Evolutionary conservation across 2,113 vertebrate genomes (phyloP).

Genomic region (Pollimyrus isidori): DNA sequence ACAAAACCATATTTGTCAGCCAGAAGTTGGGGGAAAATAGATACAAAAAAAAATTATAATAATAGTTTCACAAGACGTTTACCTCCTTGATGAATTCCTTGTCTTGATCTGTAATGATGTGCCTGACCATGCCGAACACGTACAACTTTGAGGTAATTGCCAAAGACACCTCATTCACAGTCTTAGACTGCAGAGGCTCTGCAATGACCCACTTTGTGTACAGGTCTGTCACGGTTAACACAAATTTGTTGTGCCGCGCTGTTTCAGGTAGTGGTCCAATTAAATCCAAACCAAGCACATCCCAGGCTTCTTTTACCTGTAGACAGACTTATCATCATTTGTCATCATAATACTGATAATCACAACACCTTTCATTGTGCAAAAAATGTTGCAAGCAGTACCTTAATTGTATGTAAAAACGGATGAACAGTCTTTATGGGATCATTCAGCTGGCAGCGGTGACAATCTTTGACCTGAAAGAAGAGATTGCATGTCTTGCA

Average conservation of each 20-base stretch:
- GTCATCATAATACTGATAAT: not conserved
- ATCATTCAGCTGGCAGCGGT: not conserved
- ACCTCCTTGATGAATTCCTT: conserved; percentile 3
- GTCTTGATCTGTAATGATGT: not conserved
- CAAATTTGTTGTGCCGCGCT: not conserved
- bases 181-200: not conserved
- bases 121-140: not conserved
- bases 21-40: not conserved
- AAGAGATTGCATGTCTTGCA: not conserved
- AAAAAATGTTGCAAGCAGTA: not conserved
- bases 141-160: not conserved
- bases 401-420: conserved; percentile 3
- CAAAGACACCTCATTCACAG: not conserved
- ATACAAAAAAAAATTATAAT: not conserved
- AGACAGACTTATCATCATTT: not conserved
- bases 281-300: not conserved
- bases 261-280: not conserved
- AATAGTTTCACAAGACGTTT: not conserved
- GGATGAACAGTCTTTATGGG: not conserved
- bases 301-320: not conserved
- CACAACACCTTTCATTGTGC: not conserved
- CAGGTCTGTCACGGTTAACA: not conserved
- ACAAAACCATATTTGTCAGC: not conserved
- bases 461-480: not conserved
- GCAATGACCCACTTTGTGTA: not conserved